Percentiles rank a stretch among this genome's conserved stretches.
These are phyloP conservation scores for Euproctis similis DNA, from an alignment of 2,888 invertebrate species.

Conservation along the genomic window DNA sequence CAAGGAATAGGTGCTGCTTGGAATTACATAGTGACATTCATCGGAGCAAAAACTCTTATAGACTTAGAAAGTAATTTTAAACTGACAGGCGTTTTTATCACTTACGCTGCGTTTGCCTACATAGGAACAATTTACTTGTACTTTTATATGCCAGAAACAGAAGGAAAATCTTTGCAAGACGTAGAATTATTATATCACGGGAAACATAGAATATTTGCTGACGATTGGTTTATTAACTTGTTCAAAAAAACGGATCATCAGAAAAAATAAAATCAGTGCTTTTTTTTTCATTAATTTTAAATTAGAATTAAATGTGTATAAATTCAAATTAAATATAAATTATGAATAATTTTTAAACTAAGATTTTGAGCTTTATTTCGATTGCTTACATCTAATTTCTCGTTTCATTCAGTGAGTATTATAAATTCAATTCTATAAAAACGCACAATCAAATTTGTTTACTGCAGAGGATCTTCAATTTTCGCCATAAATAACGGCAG, in stretches of 20 bases:
- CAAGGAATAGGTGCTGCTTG: slow-evolving; percentile 72
- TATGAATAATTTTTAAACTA: too few relatives aligned
- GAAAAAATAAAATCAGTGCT: background rate
- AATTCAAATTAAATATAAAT: too few relatives aligned
- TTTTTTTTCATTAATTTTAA: too few relatives aligned
- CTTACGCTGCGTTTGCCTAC: slow-evolving; percentile 61
- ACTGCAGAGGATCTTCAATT: slow-evolving; percentile 55
- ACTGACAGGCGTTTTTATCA: slow-evolving; percentile 67
- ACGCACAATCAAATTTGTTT: too few relatives aligned
- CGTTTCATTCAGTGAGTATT: slow-evolving; percentile 14
- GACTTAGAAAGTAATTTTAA: slow-evolving; percentile 56
- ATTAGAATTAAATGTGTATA: too few relatives aligned
- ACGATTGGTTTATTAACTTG: slow-evolving; percentile 55
- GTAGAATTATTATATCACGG: slow-evolving; percentile 65
- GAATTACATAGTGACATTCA: slow-evolving; percentile 68
- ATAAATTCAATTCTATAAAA: too few relatives aligned
- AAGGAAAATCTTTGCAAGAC: slow-evolving; percentile 68
- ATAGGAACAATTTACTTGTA: slow-evolving; percentile 67
- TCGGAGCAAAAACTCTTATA: slow-evolving; percentile 71
- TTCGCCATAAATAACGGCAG: slow-evolving; percentile 69
- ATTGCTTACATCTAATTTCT: slow-evolving; percentile 1
- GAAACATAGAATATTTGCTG: slow-evolving; percentile 49
- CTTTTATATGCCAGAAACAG: slow-evolving; percentile 73
- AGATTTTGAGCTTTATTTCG: slow-evolving; percentile 9
- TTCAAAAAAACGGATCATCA: slow-evolving; percentile 31